Evolutionary conservation across 2,113 vertebrate genomes (phyloP).

Genomic region (Lipophrys pholis): DNA sequence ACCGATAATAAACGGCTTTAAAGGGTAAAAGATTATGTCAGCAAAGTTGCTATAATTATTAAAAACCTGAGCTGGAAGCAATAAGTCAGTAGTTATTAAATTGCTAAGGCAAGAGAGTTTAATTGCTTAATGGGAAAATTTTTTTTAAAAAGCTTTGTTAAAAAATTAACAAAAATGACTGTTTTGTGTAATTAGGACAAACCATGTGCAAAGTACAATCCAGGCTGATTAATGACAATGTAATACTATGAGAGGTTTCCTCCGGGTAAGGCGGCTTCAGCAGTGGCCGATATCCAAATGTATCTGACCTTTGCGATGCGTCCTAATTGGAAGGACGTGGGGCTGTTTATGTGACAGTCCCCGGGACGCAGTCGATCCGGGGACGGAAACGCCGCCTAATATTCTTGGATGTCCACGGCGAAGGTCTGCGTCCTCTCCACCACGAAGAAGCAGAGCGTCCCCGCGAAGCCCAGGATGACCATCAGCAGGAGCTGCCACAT

Average conservation of each 20-base stretch:
- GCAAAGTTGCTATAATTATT: neutral
- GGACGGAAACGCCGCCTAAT: conserved; percentile 1
- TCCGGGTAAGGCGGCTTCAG: conserved; percentile 1
- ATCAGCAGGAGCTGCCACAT: conserved; percentile 96
- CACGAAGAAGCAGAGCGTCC: conserved; percentile 92
- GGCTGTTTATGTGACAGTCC: too few relatives aligned
- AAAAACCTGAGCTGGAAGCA: conserved; percentile 52
- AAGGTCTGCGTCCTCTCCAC: conserved; percentile 85
- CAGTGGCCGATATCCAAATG: conserved; percentile 4
- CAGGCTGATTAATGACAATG: neutral
- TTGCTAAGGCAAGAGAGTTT: too few relatives aligned
- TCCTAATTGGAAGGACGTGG: neutral
- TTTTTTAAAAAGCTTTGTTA: too few relatives aligned
- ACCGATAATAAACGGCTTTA: conserved; percentile 13
- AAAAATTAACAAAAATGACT: conserved; percentile 6
- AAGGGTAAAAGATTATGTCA: conserved; percentile 18
- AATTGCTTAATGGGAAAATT: too few relatives aligned
- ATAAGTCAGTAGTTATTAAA: neutral
- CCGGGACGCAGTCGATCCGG: too few relatives aligned
- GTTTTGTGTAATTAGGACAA: neutral
- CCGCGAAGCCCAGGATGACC: conserved; percentile 90
- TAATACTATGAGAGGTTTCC: neutral
- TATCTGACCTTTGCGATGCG: neutral
- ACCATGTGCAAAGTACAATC: conserved; percentile 21
- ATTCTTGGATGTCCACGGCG: conserved; percentile 65